These are phyloP conservation scores for Nasonia giraulti DNA, from an alignment of 1,140 invertebrate species.

Conservation along the genomic window DNA sequence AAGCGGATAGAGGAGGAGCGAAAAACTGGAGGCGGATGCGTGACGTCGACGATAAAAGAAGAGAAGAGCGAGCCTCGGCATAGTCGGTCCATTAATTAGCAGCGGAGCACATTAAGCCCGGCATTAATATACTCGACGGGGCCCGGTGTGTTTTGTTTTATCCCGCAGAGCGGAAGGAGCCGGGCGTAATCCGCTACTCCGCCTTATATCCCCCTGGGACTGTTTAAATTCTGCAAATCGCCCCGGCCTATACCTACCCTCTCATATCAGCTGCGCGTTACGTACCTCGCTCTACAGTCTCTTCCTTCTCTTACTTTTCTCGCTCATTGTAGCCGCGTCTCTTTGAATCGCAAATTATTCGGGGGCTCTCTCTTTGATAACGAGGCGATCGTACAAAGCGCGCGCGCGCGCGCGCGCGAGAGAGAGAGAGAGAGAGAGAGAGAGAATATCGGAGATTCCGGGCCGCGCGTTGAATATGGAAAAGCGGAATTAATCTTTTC, in stretches of 20 bases:
- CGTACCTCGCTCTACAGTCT: constrained; percentile 3
- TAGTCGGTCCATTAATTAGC: constrained; percentile 75
- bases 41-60: constrained; percentile 51
- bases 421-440: no score
- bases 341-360: constrained; percentile 35
- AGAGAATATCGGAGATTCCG: constrained; percentile 20
- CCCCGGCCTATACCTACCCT: constrained; percentile 41
- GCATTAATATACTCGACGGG: constrained; percentile 73
- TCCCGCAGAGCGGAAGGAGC: constrained; percentile 69
- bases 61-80: constrained; percentile 58
- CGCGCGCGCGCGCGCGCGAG: no score
- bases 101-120: constrained; percentile 72
- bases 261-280: constrained; percentile 18
- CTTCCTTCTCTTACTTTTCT: constrained; percentile 13
- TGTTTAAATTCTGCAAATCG: constrained; percentile 74
- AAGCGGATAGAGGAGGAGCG: constrained; percentile 41
- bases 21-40: constrained; percentile 33
- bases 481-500: constrained; percentile 33
- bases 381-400: not conserved
- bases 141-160: constrained; percentile 74
- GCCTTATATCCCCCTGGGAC: constrained; percentile 66
- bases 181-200: constrained; percentile 64
- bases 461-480: constrained; percentile 44
- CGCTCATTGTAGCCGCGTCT: constrained; percentile 9
- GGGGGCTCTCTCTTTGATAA: constrained; percentile 20